Conservation (phyloP, 2,797 vertebrate genomes). For the Phaenicophaeus curvirostris region DNA sequence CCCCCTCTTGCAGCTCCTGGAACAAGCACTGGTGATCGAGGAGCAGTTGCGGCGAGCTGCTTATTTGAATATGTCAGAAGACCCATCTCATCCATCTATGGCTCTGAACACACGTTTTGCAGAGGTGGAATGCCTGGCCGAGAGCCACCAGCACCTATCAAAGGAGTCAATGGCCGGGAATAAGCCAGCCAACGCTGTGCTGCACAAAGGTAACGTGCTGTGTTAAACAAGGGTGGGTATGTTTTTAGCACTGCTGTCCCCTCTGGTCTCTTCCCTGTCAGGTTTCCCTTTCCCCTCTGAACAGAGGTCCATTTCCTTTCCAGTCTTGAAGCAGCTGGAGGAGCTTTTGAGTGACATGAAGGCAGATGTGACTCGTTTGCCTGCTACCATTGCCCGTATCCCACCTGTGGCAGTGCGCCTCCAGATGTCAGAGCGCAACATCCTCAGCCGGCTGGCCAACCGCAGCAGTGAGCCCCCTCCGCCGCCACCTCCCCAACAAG, state of each 20-base stretch:
- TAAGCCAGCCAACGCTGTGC: constrained; percentile 96
- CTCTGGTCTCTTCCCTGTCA: neutral
- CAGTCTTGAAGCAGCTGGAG: constrained; percentile 99
- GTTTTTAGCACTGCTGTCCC: neutral
- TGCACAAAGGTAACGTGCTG: constrained; percentile 92
- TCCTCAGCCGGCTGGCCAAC: constrained; percentile 95
- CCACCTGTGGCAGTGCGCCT: constrained; percentile 95
- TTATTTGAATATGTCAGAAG: constrained; percentile 97
- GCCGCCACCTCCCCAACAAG: constrained; percentile 85
- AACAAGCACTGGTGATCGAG: constrained; percentile 96
- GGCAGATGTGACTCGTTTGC: constrained; percentile 95
- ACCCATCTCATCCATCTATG: constrained; percentile 97
- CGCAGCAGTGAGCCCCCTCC: constrained; percentile 89
- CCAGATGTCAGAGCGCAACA: constrained; percentile 98
- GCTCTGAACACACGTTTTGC: constrained; percentile 97
- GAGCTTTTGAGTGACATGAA: constrained; percentile 99
- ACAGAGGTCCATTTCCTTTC: constrained; percentile 23
- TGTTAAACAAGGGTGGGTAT: neutral
- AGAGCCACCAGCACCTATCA: constrained; percentile 98
- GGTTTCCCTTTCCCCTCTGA: neutral
- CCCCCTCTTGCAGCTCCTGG: constrained; percentile 83
- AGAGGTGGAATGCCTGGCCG: constrained; percentile 96
- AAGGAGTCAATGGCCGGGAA: constrained; percentile 99
- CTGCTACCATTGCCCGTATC: constrained; percentile 96
- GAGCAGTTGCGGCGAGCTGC: constrained; percentile 95